Base-by-base conservation (phyloP, 1,140 invertebrate genomes). In the Heliconius congener region DNA sequence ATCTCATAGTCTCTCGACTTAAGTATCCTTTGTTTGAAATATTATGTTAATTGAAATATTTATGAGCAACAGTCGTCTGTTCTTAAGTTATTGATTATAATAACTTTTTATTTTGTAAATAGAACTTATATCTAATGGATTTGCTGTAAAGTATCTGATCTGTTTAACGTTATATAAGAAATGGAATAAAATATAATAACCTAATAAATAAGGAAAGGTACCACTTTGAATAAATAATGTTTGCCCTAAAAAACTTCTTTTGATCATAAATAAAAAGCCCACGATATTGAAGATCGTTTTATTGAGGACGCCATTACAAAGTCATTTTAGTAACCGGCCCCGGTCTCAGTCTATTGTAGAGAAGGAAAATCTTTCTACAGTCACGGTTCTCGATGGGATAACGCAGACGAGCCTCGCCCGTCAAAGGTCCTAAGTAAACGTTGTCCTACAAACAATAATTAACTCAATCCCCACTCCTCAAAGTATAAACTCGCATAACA, bases 321-420 rank as follows among this genome's bases (percentile, higher is more conserved):
- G 91, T 93, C 90, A 91, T 93, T 93, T 92, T 83, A 87, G 86
- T 87, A 91, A 91, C 88, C 90, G 90, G 87, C 83, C 87, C 87
- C 86, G 91, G 90, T 92, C 89, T 93, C 90, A 90, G 91, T 93
- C 92, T 88, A 92, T 94, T 93, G 93, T 93, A 93, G 89, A 92
- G 93, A 92, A 92, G 91, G 92, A 92, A 94, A 94, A 94, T 94
- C 92, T 94, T 94, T 93, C 92, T 92, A 93, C 93, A 94, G 93
- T 93, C 92, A 93, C 92, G 91, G 91, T 88, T 93, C 93, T 94
- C 91, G 92, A 93, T 93, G 93, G 93, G 92, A 94, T 93, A 94
- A 93, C 92, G 88, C 87, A 86, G 83, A 90, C 81, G 71, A 74
- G 46, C 78, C 75, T 85, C 81, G 84, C 83, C 83, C 83, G 74